These are phyloP conservation scores for Monochamus alternatus DNA, from an alignment of 2,888 invertebrate genomes.

Conservation along the genomic window DNA sequence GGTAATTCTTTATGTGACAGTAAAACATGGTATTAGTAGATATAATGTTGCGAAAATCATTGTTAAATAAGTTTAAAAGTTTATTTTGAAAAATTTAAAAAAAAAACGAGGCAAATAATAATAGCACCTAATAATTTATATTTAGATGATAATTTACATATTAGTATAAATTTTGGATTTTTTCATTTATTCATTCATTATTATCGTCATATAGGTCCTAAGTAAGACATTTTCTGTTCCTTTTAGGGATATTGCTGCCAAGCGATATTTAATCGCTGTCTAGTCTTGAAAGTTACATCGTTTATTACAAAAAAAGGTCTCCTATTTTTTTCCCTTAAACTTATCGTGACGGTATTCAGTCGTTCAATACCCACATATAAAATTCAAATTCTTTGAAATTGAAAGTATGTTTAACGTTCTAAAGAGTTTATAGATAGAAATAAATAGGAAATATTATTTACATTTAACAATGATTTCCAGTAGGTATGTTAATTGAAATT, in stretches of 20 bases:
- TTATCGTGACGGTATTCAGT: background rate
- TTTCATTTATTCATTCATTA: too few species aligned
- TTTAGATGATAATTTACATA: too few species aligned
- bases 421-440: too few species aligned
- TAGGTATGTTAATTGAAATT: conserved; percentile 1
- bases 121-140: too few species aligned
- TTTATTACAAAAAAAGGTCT: background rate
- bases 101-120: too few species aligned
- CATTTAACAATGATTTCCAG: conserved; percentile 9
- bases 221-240: background rate
- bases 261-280: background rate
- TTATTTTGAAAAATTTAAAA: background rate
- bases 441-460: background rate
- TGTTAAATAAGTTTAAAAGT: background rate
- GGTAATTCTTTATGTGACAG: background rate
- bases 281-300: background rate
- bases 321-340: background rate
- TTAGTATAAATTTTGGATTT: too few species aligned
- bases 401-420: too few species aligned
- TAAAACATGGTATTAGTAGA: background rate
- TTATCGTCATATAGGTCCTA: too few species aligned
- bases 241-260: background rate
- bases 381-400: too few species aligned
- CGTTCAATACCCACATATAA: background rate
- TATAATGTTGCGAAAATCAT: background rate